Conservation (phyloP, 2,888 invertebrate species). For the Prosapia bicincta region DNA sequence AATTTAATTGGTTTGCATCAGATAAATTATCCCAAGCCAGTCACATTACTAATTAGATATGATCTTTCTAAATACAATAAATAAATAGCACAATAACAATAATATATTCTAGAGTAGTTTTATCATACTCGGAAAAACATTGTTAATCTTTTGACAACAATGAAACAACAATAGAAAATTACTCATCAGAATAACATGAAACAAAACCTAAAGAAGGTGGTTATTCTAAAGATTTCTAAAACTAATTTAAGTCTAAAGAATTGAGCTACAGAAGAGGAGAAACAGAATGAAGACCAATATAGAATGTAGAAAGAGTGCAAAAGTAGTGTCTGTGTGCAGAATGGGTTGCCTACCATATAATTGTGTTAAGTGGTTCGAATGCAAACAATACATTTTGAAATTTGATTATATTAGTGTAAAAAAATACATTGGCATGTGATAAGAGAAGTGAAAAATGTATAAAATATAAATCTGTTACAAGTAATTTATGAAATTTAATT, state of each 20-base stretch:
- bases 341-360: background rate
- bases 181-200: background rate
- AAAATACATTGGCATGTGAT: background rate
- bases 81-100: no score
- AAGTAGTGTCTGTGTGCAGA: background rate
- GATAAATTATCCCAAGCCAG: no score
- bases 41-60: no score
- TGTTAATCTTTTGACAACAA: no score
- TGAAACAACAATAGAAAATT: background rate
- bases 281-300: conserved; percentile 36
- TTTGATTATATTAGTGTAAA: no score
- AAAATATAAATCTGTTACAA: no score
- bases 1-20: no score
- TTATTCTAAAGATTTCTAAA: background rate
- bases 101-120: no score
- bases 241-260: background rate
- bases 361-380: background rate
- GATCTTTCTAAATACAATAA: no score
- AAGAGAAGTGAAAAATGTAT: background rate
- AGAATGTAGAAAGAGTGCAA: conserved; percentile 1
- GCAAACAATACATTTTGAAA: background rate
- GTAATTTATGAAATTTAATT: no score
- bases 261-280: conserved; percentile 5
- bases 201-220: background rate
- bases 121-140: no score